Evolutionary conservation across 2,113 vertebrate genomes (phyloP).

Genomic region (Tylochromis polylepis): DNA sequence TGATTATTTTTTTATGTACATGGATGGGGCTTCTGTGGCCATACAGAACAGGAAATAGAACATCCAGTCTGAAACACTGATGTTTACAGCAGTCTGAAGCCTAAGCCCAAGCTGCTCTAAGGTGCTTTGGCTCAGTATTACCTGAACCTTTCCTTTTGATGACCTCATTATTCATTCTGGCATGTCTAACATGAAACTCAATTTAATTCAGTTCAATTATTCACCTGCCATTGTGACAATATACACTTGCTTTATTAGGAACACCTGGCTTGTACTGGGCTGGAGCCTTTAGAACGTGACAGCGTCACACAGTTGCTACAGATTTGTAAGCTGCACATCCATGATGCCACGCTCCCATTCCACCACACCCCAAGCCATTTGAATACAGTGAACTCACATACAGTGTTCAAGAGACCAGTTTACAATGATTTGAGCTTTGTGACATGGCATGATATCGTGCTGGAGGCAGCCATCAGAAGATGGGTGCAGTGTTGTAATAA

Average conservation of each 20-base stretch:
- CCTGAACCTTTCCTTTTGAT: background rate
- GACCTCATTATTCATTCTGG: background rate
- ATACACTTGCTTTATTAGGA: background rate
- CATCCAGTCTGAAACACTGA: background rate
- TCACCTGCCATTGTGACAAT: background rate
- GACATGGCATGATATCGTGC: background rate
- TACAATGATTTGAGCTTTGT: background rate
- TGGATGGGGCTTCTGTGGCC: background rate
- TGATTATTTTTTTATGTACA: background rate
- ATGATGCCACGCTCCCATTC: background rate
- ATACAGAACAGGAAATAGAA: background rate
- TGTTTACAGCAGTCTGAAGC: background rate
- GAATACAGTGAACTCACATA: background rate
- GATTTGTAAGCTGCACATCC: background rate
- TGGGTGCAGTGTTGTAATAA: background rate
- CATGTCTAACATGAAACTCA: background rate
- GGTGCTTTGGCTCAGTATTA: background rate
- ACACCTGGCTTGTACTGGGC: background rate
- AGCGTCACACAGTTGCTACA: background rate
- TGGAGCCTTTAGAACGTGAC: background rate
- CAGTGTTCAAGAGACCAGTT: background rate
- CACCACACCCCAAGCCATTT: background rate
- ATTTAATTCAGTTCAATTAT: background rate
- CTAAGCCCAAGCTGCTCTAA: background rate
- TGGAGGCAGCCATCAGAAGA: background rate